phyloP scores from a whole-genome alignment of 2,113 vertebrate species.

The Porphyrio hochstetteri region DNA sequence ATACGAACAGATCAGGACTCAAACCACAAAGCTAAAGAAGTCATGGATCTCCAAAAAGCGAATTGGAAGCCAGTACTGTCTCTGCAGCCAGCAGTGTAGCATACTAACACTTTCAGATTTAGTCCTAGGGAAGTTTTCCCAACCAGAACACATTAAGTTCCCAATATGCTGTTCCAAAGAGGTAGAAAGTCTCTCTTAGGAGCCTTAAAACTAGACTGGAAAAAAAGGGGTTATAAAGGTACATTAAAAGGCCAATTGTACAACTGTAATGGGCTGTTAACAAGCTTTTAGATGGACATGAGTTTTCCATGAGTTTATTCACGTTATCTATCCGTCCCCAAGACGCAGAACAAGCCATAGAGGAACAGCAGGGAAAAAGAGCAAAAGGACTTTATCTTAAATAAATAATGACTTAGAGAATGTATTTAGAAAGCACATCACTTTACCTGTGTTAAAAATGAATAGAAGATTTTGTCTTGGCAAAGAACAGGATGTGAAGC shows the following conservation, averaged over 20 bases:
- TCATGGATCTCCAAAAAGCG: neutral
- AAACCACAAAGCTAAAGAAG: neutral
- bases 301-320: neutral
- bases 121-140: neutral
- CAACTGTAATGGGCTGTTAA: neutral
- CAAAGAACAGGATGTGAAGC: slow-evolving; percentile 90
- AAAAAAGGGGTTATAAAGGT: neutral
- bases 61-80: neutral
- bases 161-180: neutral
- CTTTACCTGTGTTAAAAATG: slow-evolving; percentile 89
- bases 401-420: neutral
- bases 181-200: neutral
- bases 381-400: neutral
- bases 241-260: neutral
- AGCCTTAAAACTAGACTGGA: neutral
- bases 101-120: neutral
- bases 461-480: slow-evolving; percentile 88
- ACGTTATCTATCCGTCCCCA: neutral
- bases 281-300: neutral
- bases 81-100: neutral
- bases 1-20: neutral
- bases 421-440: neutral
- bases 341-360: neutral
- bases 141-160: neutral
- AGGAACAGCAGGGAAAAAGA: neutral